Evolutionary conservation across 2,113 vertebrate genomes (phyloP), one percentile per base, ranked within the genome.

Genomic region (Otis tarda): DNA sequence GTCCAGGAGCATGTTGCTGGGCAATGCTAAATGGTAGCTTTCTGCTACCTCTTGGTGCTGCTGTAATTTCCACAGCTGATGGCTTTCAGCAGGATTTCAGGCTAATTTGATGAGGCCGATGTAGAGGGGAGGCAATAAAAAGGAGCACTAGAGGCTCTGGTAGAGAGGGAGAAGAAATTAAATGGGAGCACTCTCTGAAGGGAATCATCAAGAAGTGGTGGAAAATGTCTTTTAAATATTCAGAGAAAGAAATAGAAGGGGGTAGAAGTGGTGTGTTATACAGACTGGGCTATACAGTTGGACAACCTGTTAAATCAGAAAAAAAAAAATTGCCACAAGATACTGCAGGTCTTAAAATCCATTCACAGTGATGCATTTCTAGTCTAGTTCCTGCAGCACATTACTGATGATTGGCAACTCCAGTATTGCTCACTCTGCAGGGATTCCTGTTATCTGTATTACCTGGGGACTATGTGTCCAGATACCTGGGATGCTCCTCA

Each of bases 241-340:
- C 64, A 5, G 8, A 55, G 49, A 47, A 70, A 59, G 16, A 12
- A 6, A 47, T 30, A 37, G 41, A 45, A 85, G 10, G 12, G 12
- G 22, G 24, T 17, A 60, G 63, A 56, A 87, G 39, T 47, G 65
- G 64, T 55, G 74, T 49, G 25, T 43, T 16, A 16, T 65, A 18
- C 28, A 43, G 35, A 3, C 3, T 13, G 20, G 14, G 28, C 16
- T 10, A 0, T 52, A 20, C 6, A 13, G 11, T 0, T 67, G 31
- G 55, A 11, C 14, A 41, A 14, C 10, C 23, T 78, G 17, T 47
- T 35, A 73, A 63, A 67, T 18, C 13, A 39, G 28, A 70, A 43
- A 43, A 43, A 43, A 37, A 43, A 43, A 43, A 43, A 43, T 16
- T 43, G 41, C 41, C 41, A 43, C 41, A 43, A 43, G 41, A 43